Conservation (phyloP, 2,888 invertebrate species). For the Drosophila mettleri region DNA sequence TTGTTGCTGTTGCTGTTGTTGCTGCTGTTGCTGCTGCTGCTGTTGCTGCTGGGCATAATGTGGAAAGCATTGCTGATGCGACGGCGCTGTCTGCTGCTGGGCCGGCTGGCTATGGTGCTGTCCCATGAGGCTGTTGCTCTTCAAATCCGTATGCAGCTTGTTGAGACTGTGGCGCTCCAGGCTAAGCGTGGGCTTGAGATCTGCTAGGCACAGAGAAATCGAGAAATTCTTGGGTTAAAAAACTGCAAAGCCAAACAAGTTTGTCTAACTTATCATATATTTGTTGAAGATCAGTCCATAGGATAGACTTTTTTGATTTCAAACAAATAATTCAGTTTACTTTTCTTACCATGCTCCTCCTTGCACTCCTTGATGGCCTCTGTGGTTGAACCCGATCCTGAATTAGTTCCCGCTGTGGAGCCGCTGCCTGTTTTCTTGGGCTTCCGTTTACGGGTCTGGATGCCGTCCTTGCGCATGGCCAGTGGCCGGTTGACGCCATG, state of each 20-base stretch:
- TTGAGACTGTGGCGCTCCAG: slow-evolving; percentile 79
- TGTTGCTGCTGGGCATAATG: slow-evolving; percentile 58
- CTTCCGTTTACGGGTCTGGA: slow-evolving; percentile 97
- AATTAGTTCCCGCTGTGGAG: slow-evolving; percentile 44
- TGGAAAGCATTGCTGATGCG: slow-evolving; percentile 65
- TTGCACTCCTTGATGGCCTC: slow-evolving; percentile 76
- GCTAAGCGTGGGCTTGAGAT: slow-evolving; percentile 84
- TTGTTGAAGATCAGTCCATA: too few species aligned
- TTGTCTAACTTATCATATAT: too few species aligned
- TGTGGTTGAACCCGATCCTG: slow-evolving; percentile 50
- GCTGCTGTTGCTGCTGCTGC: slow-evolving; percentile 52
- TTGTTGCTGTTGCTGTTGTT: slow-evolving; percentile 53
- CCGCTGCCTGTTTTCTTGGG: slow-evolving; percentile 91
- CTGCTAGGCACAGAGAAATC: slow-evolving; percentile 45
- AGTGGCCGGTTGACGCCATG: slow-evolving; percentile 96
- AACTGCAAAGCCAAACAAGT: background rate
- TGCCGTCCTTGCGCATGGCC: slow-evolving; percentile 98
- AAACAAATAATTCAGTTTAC: background rate
- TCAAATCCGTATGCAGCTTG: slow-evolving; percentile 79
- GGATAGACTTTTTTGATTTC: too few species aligned
- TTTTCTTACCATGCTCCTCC: slow-evolving; percentile 73
- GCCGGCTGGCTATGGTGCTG: slow-evolving; percentile 72
- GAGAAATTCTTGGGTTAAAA: background rate
- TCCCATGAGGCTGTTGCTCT: slow-evolving; percentile 61
- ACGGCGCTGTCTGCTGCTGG: slow-evolving; percentile 57